Evolutionary conservation across 2,797 vertebrate genomes (phyloP).

Genomic region (Margarornis squamiger): DNA sequence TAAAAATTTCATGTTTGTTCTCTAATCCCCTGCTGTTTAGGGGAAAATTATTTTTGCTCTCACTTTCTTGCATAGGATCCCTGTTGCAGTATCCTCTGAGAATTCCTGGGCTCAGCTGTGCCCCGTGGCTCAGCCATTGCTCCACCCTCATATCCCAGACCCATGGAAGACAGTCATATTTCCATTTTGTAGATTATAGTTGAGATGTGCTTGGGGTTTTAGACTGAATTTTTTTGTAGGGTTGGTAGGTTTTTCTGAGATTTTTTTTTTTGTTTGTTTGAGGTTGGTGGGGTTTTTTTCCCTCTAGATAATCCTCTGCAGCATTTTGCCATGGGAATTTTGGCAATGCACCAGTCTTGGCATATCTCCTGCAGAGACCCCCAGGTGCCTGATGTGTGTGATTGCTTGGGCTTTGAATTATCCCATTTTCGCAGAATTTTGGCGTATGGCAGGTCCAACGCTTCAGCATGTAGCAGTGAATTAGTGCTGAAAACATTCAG

Average conservation of each 20-base stretch:
- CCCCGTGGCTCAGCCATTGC: rapidly evolving
- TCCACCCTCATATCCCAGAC: background rate
- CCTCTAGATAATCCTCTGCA: background rate
- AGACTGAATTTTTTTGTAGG: background rate
- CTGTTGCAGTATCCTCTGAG: background rate
- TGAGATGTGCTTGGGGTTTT: background rate
- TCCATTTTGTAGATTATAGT: rapidly evolving
- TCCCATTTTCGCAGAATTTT: background rate
- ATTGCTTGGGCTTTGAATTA: background rate
- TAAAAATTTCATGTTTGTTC: background rate
- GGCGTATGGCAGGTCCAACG: background rate
- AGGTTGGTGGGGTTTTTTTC: background rate
- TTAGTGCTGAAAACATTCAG: background rate
- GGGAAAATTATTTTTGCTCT: background rate
- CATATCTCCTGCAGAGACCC: background rate
- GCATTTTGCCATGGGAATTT: background rate
- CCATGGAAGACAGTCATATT: rapidly evolving
- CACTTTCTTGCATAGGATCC: rapidly evolving
- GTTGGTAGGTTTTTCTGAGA: background rate
- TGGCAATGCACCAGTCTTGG: background rate
- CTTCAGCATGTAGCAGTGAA: background rate
- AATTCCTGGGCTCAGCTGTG: background rate
- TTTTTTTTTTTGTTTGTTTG: background rate
- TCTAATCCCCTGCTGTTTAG: background rate
- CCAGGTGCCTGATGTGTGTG: background rate